A percentile compares a stretch with the other conserved stretches of the same genome.
phyloP scores from a whole-genome alignment of 2,888 invertebrate genomes.

The Invenusta paracnida region DNA sequence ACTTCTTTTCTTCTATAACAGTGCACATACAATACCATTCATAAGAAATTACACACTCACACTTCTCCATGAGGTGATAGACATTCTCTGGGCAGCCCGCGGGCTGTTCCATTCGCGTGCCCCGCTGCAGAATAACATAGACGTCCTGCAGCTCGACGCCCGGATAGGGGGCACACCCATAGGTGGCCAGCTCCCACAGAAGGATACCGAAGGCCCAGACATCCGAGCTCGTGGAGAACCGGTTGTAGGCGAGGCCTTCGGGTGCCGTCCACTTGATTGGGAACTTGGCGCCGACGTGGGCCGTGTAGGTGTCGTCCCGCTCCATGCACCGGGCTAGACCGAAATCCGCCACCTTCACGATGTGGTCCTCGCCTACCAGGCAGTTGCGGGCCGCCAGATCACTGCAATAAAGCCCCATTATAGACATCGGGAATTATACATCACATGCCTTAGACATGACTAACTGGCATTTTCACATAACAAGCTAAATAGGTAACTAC shows the following conservation, averaged over 20 bases:
- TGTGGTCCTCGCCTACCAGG: constrained; percentile 89
- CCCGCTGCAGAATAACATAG: constrained; percentile 90
- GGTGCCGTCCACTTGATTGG: constrained; percentile 99
- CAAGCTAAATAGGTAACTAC: no score
- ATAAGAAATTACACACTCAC: constrained; percentile 63
- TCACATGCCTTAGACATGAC: no score
- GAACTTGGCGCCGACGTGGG: constrained; percentile 97
- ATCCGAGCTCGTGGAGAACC: constrained; percentile 81
- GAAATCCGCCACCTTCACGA: constrained; percentile 98
- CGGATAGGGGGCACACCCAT: constrained; percentile 95
- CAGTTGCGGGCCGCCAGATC: constrained; percentile 97
- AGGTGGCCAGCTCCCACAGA: constrained; percentile 97
- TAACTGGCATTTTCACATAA: no score
- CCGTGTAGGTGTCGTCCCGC: constrained; percentile 93
- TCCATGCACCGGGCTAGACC: constrained; percentile 75
- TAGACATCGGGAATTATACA: no score
- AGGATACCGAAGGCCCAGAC: constrained; percentile 83
- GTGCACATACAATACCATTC: no score
- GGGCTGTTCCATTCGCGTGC: constrained; percentile 91
- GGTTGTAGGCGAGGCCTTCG: constrained; percentile 96
- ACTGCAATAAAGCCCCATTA: no score
- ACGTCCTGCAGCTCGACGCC: constrained; percentile 97
- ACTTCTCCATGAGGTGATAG: constrained; percentile 90
- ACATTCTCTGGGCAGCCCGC: constrained; percentile 93
- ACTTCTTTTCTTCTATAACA: no score